A percentile compares a stretch with the other conserved stretches of the same genome.
Conservation (phyloP, 2,113 vertebrate species). For the Vidua chalybeata region DNA sequence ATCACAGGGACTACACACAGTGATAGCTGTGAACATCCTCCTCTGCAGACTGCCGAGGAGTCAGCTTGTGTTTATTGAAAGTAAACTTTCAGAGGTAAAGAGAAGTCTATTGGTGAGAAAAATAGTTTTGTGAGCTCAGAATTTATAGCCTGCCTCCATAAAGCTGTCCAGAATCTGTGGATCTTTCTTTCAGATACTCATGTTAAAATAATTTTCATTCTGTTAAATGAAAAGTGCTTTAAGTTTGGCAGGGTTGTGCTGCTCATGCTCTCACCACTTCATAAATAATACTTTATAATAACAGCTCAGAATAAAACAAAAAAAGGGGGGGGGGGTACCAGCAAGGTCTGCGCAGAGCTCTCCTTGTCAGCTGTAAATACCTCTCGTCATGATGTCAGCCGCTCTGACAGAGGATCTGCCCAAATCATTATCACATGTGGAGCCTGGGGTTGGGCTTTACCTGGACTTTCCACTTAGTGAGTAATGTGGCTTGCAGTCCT, state of each 20-base stretch:
- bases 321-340: not conserved
- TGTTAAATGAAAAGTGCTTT: constrained; percentile 58
- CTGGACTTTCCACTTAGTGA: constrained; percentile 23
- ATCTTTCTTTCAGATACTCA: constrained; percentile 41
- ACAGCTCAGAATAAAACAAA: constrained; percentile 17
- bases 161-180: constrained; percentile 47
- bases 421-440: constrained; percentile 47
- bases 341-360: not conserved
- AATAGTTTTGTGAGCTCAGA: constrained; percentile 14
- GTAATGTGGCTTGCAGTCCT: not conserved
- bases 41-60: not conserved
- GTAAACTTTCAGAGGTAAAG: constrained; percentile 34
- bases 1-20: not conserved
- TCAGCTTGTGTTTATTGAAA: not conserved
- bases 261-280: constrained; percentile 67
- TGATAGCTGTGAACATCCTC: not conserved
- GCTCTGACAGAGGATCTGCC: not conserved
- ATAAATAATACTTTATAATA: constrained; percentile 62
- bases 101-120: constrained; percentile 40
- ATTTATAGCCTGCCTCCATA: constrained; percentile 52
- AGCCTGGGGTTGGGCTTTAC: constrained; percentile 22
- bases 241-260: constrained; percentile 54
- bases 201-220: constrained; percentile 65
- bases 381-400: constrained; percentile 44
- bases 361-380: constrained; percentile 18